Percentiles rank a stretch among this genome's conserved stretches.
These are phyloP conservation scores for Oreohelix idahoensis DNA, from an alignment of 1,140 invertebrate genomes.

Conservation along the genomic window DNA sequence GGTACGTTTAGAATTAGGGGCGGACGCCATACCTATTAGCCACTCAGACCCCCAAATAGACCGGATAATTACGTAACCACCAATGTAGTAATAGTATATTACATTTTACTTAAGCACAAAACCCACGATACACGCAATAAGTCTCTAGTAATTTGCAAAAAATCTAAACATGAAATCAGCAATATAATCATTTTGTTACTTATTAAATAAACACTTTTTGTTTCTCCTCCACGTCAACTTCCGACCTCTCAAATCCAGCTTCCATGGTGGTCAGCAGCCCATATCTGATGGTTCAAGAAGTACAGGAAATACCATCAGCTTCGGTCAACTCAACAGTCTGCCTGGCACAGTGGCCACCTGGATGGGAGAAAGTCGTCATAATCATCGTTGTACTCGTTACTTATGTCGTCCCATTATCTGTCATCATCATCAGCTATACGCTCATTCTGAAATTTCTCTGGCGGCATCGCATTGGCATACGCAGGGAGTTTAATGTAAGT, in stretches of 20 bases:
- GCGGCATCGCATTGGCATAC: slow-evolving; percentile 39
- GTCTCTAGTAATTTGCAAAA: too few species aligned
- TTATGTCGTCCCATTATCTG: slow-evolving; percentile 61
- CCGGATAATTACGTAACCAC: too few species aligned
- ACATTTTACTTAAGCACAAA: too few species aligned
- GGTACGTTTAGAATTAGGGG: too few species aligned
- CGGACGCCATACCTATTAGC: too few species aligned
- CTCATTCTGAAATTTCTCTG: slow-evolving; percentile 56
- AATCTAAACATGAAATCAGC: too few species aligned
- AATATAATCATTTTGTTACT: too few species aligned
- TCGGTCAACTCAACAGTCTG: slow-evolving; percentile 32
- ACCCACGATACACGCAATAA: too few species aligned
- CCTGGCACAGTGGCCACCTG: slow-evolving; percentile 42
- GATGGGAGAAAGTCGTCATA: slow-evolving; percentile 49
- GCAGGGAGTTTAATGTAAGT: slow-evolving; percentile 28
- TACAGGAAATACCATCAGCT: slow-evolving; percentile 4
- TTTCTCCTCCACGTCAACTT: too few species aligned
- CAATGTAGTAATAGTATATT: too few species aligned
- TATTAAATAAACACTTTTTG: too few species aligned
- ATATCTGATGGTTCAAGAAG: slow-evolving; percentile 53
- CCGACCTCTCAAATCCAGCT: slow-evolving; percentile 45
- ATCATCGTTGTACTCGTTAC: slow-evolving; percentile 59
- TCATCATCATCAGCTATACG: slow-evolving; percentile 64
- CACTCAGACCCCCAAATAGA: too few species aligned
- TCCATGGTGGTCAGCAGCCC: slow-evolving; percentile 57